phyloP scores from a whole-genome alignment of 2,797 vertebrate genomes.

The Buphagus erythrorhynchus region DNA sequence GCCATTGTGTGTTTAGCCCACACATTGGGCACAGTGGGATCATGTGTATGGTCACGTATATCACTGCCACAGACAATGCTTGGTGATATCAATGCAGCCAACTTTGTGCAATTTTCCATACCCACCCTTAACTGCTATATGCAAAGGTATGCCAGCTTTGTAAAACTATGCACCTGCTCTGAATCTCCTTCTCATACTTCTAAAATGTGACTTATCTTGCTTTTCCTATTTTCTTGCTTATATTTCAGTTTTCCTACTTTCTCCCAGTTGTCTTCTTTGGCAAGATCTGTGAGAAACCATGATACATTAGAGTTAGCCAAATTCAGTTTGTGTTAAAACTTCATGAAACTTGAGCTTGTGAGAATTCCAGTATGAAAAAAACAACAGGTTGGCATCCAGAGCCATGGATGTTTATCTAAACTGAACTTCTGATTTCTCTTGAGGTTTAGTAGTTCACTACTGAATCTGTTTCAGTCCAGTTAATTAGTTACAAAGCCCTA shows the following conservation, averaged over 20 bases:
- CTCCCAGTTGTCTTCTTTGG: not conserved
- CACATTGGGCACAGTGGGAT: not conserved
- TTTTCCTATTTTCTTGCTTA: not conserved
- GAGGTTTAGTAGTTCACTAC: conserved; percentile 50
- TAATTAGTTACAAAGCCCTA: conserved; percentile 60
- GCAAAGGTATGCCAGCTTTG: not conserved
- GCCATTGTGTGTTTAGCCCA: not conserved
- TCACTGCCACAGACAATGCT: not conserved
- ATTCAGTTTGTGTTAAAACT: conserved; percentile 12
- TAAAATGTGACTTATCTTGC: not conserved
- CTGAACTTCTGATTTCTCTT: conserved; percentile 49
- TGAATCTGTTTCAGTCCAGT: conserved; percentile 51
- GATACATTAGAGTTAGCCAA: conserved; percentile 18
- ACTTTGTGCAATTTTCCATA: not conserved
- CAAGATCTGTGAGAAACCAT: not conserved
- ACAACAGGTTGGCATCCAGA: conserved; percentile 38
- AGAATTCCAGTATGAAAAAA: conserved; percentile 1
- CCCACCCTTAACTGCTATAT: not conserved
- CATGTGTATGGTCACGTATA: not conserved
- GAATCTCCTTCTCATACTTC: not conserved
- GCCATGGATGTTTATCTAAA: conserved; percentile 39
- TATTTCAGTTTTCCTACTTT: not conserved
- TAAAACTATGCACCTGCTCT: not conserved
- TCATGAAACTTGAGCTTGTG: conserved; percentile 52
- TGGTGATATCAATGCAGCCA: not conserved